Evolutionary conservation across 35 echinoderm and acorn worm species (phyloP).

Genomic region (Hemicentrotus pulcherrimus): DNA sequence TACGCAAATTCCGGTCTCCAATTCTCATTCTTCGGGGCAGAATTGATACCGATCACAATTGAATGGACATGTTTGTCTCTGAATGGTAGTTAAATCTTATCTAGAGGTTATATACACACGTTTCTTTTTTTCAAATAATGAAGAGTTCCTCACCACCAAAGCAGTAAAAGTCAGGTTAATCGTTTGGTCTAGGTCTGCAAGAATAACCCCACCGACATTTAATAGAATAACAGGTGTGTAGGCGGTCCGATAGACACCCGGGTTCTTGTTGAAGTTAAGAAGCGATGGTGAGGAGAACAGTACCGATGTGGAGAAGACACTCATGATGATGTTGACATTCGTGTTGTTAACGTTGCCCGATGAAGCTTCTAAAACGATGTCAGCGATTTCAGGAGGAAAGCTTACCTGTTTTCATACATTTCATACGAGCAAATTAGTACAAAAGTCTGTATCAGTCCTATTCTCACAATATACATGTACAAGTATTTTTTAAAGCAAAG

Average conservation of each 20-base stretch:
- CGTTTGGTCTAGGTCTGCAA: neutral
- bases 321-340: neutral
- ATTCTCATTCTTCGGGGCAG: too few species aligned
- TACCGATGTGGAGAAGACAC: neutral
- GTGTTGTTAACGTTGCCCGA: neutral
- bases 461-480: too few species aligned
- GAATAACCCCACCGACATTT: neutral
- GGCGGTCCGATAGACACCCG: neutral
- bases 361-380: neutral
- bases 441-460: too few species aligned
- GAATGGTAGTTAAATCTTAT: too few species aligned
- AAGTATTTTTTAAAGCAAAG: too few species aligned
- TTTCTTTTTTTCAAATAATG: too few species aligned
- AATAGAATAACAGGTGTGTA: slow-evolving; percentile 21
- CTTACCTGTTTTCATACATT: neutral
- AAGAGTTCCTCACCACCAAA: neutral
- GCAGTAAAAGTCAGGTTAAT: slow-evolving; percentile 30
- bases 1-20: too few species aligned
- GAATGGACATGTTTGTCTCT: too few species aligned
- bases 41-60: too few species aligned
- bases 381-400: neutral
- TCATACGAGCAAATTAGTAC: too few species aligned
- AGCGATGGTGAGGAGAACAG: slow-evolving; percentile 14
- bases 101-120: too few species aligned
- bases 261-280: neutral